Evolutionary conservation across 2,888 invertebrate species (phyloP).

Genomic region (Amphimallon solstitiale): DNA sequence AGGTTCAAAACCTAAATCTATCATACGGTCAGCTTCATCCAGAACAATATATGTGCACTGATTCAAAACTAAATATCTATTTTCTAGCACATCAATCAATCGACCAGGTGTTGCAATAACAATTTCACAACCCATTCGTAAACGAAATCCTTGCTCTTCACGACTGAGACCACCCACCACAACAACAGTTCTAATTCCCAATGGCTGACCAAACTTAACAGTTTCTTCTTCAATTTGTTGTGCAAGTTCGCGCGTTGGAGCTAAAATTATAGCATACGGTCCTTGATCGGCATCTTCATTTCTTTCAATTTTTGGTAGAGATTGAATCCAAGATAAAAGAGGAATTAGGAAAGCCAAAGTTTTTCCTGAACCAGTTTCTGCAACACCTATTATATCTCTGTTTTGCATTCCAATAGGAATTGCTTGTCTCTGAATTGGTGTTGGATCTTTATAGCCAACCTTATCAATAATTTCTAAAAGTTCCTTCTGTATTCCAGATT

Average conservation of each 20-base stretch:
- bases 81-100: conserved; percentile 97
- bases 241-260: conserved; percentile 98
- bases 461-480: conserved; percentile 93
- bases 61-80: conserved; percentile 94
- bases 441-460: conserved; percentile 97
- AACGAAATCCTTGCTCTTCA: conserved; percentile 97
- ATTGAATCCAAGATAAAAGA: conserved; percentile 96
- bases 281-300: conserved; percentile 93
- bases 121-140: conserved; percentile 98
- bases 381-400: conserved; percentile 97
- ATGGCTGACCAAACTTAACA: conserved; percentile 88
- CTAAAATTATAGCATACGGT: conserved; percentile 98
- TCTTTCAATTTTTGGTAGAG: conserved; percentile 94
- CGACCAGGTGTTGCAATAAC: conserved; percentile 99
- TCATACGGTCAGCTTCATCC: conserved; percentile 99
- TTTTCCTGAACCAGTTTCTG: conserved; percentile 97
- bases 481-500: conserved; percentile 89
- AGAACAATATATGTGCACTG: conserved; percentile 98
- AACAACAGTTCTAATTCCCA: conserved; percentile 93
- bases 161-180: conserved; percentile 98
- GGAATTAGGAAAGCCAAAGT: conserved; percentile 98
- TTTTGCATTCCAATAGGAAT: conserved; percentile 97
- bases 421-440: conserved; percentile 98
- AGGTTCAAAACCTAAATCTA: conserved; percentile 99
- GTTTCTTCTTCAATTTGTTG: conserved; percentile 99